Base-by-base conservation (phyloP, 2,797 vertebrate species). In the Synaphobranchus kaupii region DNA sequence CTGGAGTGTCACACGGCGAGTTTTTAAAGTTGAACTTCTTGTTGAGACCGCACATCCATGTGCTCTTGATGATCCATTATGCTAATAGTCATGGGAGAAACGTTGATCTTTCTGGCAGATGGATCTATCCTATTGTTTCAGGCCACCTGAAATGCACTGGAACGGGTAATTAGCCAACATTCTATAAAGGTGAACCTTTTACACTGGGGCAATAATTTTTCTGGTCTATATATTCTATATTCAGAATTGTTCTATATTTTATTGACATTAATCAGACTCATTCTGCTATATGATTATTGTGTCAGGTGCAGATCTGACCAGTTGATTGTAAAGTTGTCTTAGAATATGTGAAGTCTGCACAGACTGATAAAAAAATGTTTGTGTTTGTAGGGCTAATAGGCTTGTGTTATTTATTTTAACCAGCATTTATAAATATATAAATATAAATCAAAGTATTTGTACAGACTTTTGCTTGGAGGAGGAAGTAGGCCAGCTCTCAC, bases 61-160 rank as follows among this genome's bases (percentile, higher is more conserved):
- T 73, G 52, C 66, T 2, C 58, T 86, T 80, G 56, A 84, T 86
- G 82, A 85, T 85, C 63, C 52, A 22, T 84, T 80, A 58, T 86
- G 87, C 87, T 84, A 87, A 90, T 88, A 89, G 89, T 90, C 76
- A 87, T 76, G 52, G 54, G 31, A 87, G 54, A 56, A 66, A 56
- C 50, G 25, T 83, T 31, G 39, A 39, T 39, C 1, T 17, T 87
- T 87, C 87, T 68, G 81, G 85, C 68, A 58, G 78, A 83, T 73
- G 34, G 7, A 48, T 48, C 50, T 89, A 86, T 88, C 76, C 85
- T 82, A 86, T 89, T 13, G 34, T 31, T 48, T 34, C 56, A 78
- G 84, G 73, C 83, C 17, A 82, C 39, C 17, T 22, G 58, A 48
- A 85, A 84, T 63, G 78, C 68, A n/a, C 78, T 83, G 81, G 60